phyloP scores from a whole-genome alignment of 2,888 invertebrate genomes.

The Acanthosoma haemorrhoidale region DNA sequence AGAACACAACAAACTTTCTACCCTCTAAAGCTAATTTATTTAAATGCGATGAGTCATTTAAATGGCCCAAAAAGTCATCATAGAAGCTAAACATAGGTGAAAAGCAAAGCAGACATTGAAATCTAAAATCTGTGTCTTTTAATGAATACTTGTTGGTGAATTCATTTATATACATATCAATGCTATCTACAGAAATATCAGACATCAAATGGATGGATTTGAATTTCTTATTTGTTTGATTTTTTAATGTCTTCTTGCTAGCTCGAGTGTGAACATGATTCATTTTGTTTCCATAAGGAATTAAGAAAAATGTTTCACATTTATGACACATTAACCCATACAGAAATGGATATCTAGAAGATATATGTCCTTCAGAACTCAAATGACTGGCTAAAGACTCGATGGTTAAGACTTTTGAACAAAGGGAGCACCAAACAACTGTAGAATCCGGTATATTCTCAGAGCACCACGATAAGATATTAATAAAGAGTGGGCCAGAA shows the following conservation, averaged over 20 bases:
- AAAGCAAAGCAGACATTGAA: too few relatives aligned
- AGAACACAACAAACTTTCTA: not conserved
- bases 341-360: not conserved
- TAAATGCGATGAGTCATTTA: not conserved
- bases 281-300: not conserved
- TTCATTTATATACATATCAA: too few relatives aligned
- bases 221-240: not conserved
- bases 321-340: not conserved
- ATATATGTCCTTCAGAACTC: not conserved
- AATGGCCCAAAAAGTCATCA: not conserved
- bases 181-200: not conserved
- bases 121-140: too few relatives aligned
- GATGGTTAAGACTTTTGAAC: not conserved
- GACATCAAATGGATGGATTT: not conserved
- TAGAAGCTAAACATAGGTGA: too few relatives aligned
- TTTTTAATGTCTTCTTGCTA: not conserved
- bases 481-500: not conserved
- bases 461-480: not conserved
- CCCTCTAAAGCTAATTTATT: not conserved
- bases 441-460: not conserved
- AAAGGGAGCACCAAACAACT: not conserved
- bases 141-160: not conserved
- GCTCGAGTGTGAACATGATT: not conserved
- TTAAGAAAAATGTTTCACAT: not conserved
- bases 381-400: not conserved